Evolutionary conservation across 2,113 vertebrate species (phyloP).

Genomic region (Eudorcas thomsonii): DNA sequence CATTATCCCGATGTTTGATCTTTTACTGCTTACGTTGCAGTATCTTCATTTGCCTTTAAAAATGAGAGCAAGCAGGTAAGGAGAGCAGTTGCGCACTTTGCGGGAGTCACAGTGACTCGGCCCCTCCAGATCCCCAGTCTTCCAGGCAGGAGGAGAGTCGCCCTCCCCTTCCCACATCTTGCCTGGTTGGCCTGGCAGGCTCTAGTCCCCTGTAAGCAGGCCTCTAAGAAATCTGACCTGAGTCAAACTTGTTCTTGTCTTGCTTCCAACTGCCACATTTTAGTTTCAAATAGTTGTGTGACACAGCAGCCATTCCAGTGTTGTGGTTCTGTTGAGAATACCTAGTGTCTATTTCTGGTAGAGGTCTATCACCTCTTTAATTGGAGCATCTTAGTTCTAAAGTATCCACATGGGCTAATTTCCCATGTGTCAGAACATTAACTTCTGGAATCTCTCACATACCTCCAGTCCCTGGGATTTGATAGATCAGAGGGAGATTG

Average conservation of each 20-base stretch:
- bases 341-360: not conserved
- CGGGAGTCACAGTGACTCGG: too few species aligned
- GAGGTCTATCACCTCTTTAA: not conserved
- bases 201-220: not conserved
- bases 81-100: not conserved
- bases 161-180: not conserved
- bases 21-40: not conserved
- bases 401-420: not conserved
- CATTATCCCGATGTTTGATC: not conserved
- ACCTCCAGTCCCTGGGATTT: not conserved
- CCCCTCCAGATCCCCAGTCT: not conserved
- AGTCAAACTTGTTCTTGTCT: not conserved
- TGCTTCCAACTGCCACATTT: not conserved
- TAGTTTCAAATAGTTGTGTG: not conserved
- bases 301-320: not conserved
- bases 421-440: not conserved
- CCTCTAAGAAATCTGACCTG: not conserved
- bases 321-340: not conserved
- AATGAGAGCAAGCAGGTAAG: not conserved
- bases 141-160: not conserved
- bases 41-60: not conserved
- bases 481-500: not conserved
- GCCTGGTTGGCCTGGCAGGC: not conserved
- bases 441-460: not conserved
- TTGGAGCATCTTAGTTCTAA: not conserved